Conservation (phyloP, 2,888 invertebrate genomes). For the Aelia acuminata region DNA sequence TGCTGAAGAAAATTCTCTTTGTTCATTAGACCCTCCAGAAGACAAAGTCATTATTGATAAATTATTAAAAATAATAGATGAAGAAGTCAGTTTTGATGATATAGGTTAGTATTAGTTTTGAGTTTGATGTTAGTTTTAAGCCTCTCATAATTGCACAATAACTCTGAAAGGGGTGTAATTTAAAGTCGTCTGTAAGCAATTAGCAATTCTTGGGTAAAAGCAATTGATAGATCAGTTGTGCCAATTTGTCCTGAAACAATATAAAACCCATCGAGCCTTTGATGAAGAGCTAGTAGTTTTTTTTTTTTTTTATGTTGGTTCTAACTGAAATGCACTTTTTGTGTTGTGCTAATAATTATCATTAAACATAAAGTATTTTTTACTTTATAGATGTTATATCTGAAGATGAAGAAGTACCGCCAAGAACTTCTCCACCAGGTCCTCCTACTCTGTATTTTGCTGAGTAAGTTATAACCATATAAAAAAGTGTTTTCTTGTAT, state of each 20-base stretch:
- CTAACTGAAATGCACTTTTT: not conserved
- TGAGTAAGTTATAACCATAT: constrained; percentile 70
- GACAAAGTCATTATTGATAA: constrained; percentile 22
- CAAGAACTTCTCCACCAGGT: constrained; percentile 72
- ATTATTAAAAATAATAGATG: constrained; percentile 9
- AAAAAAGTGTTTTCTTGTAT: not conserved
- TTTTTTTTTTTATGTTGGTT: not conserved
- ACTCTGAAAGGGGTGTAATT: not conserved
- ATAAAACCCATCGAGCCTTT: not conserved
- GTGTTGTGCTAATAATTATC: not conserved
- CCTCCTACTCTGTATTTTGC: constrained; percentile 76
- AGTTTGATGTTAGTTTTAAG: not conserved
- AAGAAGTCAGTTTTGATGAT: constrained; percentile 28
- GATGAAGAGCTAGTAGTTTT: not conserved
- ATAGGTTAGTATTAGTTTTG: not conserved
- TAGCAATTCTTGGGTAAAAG: not conserved
- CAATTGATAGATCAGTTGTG: not conserved
- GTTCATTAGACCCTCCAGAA: not conserved
- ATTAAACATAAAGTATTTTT: not conserved
- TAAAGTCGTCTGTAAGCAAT: not conserved
- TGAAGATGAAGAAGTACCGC: constrained; percentile 70
- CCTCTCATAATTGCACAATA: not conserved
- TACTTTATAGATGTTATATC: constrained; percentile 51
- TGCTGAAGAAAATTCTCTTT: not conserved
- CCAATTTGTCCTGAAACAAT: not conserved